A percentile compares a stretch with the other conserved stretches of the same genome.
These are phyloP conservation scores for Penaeus chinensis DNA, from an alignment of 1,140 invertebrate species.

Conservation along the genomic window DNA sequence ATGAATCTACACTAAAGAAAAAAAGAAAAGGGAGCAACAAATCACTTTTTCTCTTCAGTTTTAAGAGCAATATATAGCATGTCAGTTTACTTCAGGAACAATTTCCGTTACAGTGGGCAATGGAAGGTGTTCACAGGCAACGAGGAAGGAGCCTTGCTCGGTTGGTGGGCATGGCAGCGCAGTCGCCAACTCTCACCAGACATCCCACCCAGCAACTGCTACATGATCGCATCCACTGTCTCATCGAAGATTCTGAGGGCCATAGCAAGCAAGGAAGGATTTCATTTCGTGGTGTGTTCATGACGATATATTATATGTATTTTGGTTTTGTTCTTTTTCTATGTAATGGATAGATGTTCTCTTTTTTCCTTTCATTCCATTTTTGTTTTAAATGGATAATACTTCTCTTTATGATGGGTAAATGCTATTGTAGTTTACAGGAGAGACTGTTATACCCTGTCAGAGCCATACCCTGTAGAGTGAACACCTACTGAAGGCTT, in stretches of 20 bases:
- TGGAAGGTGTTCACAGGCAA: constrained; percentile 97
- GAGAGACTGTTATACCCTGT: too few species aligned
- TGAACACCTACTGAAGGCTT: not conserved
- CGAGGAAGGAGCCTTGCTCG: constrained; percentile 93
- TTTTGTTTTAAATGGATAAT: not conserved
- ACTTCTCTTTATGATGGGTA: not conserved
- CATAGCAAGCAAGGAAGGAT: constrained; percentile 85
- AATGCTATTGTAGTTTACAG: too few species aligned
- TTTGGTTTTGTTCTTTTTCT: not conserved
- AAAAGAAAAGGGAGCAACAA: too few species aligned
- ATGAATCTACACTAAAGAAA: too few species aligned
- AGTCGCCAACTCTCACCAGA: constrained; percentile 72
- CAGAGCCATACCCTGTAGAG: too few species aligned
- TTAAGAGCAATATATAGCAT: not conserved
- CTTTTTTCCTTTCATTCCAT: not conserved
- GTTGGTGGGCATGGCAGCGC: constrained; percentile 88
- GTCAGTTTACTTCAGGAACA: not conserved
- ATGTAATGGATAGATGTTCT: not conserved
- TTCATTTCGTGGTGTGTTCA: constrained; percentile 78
- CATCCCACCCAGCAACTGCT: constrained; percentile 73
- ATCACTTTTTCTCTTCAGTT: not conserved
- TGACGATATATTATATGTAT: not conserved
- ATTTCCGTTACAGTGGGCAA: constrained; percentile 72
- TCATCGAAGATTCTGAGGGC: constrained; percentile 95
- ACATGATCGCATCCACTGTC: constrained; percentile 93